These are phyloP conservation scores for Tetramorium parvispinum DNA, from an alignment of 1,140 invertebrate species.

Conservation along the genomic window DNA sequence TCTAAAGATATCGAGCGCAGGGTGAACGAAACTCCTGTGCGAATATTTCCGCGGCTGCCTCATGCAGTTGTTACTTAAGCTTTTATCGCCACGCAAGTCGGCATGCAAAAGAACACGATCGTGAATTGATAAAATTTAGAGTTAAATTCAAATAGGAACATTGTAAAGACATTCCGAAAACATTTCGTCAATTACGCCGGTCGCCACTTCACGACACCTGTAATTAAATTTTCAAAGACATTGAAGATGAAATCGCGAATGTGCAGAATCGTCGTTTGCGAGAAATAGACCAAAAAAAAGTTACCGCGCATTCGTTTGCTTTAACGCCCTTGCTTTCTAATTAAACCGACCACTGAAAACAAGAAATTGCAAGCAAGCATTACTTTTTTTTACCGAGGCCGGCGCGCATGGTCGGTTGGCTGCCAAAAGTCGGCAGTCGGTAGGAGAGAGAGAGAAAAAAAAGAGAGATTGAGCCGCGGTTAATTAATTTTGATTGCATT, in stretches of 20 bases:
- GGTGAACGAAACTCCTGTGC: neutral
- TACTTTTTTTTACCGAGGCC: slow-evolving; percentile 50
- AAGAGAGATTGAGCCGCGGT: neutral
- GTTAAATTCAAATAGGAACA: neutral
- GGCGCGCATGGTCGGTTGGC: neutral
- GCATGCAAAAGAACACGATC: neutral
- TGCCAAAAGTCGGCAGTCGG: neutral
- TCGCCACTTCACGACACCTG: neutral
- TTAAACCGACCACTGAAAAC: slow-evolving; percentile 69
- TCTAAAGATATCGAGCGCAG: neutral
- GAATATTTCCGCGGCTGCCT: neutral
- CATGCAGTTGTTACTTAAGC: neutral
- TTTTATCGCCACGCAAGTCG: neutral
- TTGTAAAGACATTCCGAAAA: neutral
- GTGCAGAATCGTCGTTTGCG: slow-evolving; percentile 8
- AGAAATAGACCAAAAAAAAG: slow-evolving; percentile 25
- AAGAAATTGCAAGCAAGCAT: slow-evolving; percentile 33
- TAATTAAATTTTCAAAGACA: slow-evolving; percentile 58
- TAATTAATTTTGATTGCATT: slow-evolving; percentile 61
- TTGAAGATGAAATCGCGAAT: slow-evolving; percentile 13
- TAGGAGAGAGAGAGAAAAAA: neutral
- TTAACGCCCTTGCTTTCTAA: slow-evolving; percentile 75
- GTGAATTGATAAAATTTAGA: slow-evolving; percentile 18
- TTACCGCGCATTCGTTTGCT: slow-evolving; percentile 68
- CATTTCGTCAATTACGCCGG: neutral